These are phyloP conservation scores for Caenorhabditis macrosperma DNA, from an alignment of 2,888 invertebrate genomes.

Conservation along the genomic window DNA sequence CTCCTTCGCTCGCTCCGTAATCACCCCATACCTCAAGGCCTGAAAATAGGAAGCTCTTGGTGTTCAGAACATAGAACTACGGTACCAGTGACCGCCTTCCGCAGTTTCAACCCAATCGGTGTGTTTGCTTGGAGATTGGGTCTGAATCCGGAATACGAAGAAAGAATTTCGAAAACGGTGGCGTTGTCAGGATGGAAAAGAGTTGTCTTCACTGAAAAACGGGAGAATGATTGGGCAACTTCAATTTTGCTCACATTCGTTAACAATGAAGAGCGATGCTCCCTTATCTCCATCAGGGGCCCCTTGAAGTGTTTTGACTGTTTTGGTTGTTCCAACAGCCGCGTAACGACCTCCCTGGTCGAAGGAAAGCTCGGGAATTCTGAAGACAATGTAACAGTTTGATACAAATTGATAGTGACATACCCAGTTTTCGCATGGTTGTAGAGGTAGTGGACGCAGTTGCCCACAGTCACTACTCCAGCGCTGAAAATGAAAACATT, in stretches of 20 bases:
- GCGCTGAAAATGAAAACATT: slow-evolving; percentile 8
- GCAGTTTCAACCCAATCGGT: background rate
- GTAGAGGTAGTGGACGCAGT: slow-evolving; percentile 19
- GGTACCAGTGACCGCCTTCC: background rate
- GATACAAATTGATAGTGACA: background rate
- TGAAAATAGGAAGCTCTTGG: background rate
- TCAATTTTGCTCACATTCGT: slow-evolving; percentile 15
- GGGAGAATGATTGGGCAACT: background rate
- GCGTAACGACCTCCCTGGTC: background rate
- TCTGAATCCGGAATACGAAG: background rate
- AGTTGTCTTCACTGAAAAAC: slow-evolving; percentile 19
- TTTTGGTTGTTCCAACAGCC: slow-evolving; percentile 10
- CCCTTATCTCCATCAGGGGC: background rate
- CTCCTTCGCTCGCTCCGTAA: background rate
- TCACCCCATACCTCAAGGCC: background rate
- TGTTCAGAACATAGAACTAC: background rate
- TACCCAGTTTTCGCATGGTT: background rate
- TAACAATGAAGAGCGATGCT: slow-evolving; percentile 5
- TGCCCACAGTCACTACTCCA: slow-evolving; percentile 9
- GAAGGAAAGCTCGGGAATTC: background rate
- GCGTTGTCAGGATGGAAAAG: slow-evolving; percentile 25
- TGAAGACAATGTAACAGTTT: too few species aligned
- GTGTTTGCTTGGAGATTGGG: background rate
- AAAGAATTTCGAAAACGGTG: background rate
- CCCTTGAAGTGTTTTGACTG: slow-evolving; percentile 13